Percentiles rank a stretch among this genome's conserved stretches.
phyloP scores from a whole-genome alignment of 1,140 invertebrate species.

The Drosophila miranda region DNA sequence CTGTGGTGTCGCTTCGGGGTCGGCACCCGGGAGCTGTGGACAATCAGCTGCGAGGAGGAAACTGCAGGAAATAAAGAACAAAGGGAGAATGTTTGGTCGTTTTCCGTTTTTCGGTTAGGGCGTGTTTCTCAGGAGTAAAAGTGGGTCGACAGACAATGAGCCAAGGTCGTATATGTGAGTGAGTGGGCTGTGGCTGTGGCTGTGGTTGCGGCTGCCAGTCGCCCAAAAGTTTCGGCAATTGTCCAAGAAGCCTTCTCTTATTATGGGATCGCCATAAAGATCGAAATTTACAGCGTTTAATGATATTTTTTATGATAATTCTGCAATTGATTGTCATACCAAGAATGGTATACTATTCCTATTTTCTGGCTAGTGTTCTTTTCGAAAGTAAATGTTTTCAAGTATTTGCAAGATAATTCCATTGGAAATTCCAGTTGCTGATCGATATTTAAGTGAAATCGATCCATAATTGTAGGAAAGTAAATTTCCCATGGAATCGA shows the following conservation, averaged over 20 bases:
- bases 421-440: too few relatives aligned
- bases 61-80: conserved; percentile 46
- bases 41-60: conserved; percentile 86
- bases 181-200: conserved; percentile 19
- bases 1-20: conserved; percentile 91
- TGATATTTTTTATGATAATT: too few relatives aligned
- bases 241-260: conserved; percentile 32
- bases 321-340: too few relatives aligned
- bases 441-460: too few relatives aligned
- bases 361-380: too few relatives aligned
- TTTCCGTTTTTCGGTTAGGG: too few relatives aligned
- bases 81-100: conserved; percentile 19
- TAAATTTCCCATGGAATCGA: too few relatives aligned
- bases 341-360: too few relatives aligned
- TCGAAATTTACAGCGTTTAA: too few relatives aligned
- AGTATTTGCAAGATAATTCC: too few relatives aligned
- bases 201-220: conserved; percentile 14
- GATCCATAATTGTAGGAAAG: too few relatives aligned
- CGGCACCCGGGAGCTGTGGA: conserved; percentile 90
- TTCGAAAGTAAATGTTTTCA: too few relatives aligned
- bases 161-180: conserved; percentile 52
- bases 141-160: conserved; percentile 58
- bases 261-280: not conserved
- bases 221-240: conserved; percentile 19
- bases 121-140: conserved; percentile 54